These are phyloP conservation scores for Cynopterus sphinx DNA, from an alignment of 2,797 vertebrate species.

Conservation along the genomic window DNA sequence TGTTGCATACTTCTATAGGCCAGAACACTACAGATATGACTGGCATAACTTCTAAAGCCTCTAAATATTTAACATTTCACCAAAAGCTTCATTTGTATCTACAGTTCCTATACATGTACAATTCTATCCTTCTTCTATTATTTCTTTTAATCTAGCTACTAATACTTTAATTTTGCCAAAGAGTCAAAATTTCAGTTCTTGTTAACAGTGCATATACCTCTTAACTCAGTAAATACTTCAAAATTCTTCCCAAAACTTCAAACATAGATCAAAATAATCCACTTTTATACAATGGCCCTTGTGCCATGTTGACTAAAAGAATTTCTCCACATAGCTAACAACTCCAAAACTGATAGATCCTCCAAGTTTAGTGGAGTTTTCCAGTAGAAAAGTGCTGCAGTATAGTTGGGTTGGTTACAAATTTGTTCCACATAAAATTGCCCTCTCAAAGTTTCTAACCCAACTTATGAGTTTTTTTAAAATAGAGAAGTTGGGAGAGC, in stretches of 20 bases:
- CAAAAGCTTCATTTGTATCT: slow-evolving; percentile 79
- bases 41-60: slow-evolving; percentile 76
- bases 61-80: slow-evolving; percentile 76
- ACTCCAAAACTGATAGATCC: slow-evolving; percentile 87
- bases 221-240: slow-evolving; percentile 85
- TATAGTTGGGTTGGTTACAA: slow-evolving; percentile 70
- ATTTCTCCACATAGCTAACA: not conserved
- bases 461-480: slow-evolving; percentile 91
- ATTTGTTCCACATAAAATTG: slow-evolving; percentile 78
- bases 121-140: slow-evolving; percentile 73
- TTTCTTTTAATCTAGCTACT: slow-evolving; percentile 80
- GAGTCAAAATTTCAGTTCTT: slow-evolving; percentile 83
- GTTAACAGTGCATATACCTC: slow-evolving; percentile 85
- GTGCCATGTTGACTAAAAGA: slow-evolving; percentile 39
- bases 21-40: slow-evolving; percentile 52
- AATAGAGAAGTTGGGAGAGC: slow-evolving; percentile 93
- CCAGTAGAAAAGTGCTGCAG: slow-evolving; percentile 80
- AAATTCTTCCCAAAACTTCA: slow-evolving; percentile 90
- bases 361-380: slow-evolving; percentile 89
- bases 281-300: slow-evolving; percentile 86
- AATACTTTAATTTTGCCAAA: slow-evolving; percentile 81
- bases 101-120: slow-evolving; percentile 77
- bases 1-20: slow-evolving; percentile 55
- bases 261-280: slow-evolving; percentile 93
- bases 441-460: not conserved